Percentiles rank a stretch among this genome's conserved stretches.
Evolutionary conservation across 1,140 invertebrate species (phyloP).

Genomic region (Lepidurus apus): DNA sequence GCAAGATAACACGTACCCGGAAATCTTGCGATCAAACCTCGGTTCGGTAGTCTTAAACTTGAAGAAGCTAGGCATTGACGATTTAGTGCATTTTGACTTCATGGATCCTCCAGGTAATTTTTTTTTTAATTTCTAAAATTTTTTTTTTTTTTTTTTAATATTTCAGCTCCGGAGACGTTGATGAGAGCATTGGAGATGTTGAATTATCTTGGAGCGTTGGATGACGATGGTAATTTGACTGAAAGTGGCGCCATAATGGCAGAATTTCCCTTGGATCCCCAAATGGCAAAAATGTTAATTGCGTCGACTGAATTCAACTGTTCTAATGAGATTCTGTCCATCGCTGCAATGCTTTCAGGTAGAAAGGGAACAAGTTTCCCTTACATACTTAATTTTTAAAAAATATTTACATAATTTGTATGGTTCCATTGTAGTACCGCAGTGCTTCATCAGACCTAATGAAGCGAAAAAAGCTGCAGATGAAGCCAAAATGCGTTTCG

Average conservation of each 20-base stretch:
- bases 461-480: conserved; percentile 98
- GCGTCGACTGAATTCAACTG: conserved; percentile 95
- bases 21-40: conserved; percentile 94
- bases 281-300: conserved; percentile 98
- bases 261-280: conserved; percentile 98
- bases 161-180: conserved; percentile 92
- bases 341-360: conserved; percentile 99
- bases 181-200: conserved; percentile 97
- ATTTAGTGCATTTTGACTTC: conserved; percentile 99
- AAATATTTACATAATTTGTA: background rate
- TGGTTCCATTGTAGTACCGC: conserved; percentile 68
- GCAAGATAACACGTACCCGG: conserved; percentile 99
- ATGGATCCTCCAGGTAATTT: conserved; percentile 88
- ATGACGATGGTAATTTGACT: conserved; percentile 94
- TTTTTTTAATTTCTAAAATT: conserved; percentile 33
- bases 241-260: conserved; percentile 98
- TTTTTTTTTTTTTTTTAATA: conserved; percentile 34
- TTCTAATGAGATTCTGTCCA: conserved; percentile 98
- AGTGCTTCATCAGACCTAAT: conserved; percentile 98
- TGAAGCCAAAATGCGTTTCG: conserved; percentile 98
- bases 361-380: conserved; percentile 38
- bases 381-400: background rate
- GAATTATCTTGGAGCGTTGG: conserved; percentile 93
- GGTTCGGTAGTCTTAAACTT: conserved; percentile 95
- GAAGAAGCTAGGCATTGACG: conserved; percentile 98